Evolutionary conservation across 2,797 vertebrate genomes (phyloP), one percentile per base, ranked within the genome.

Genomic region (Ceyx erithaca): DNA sequence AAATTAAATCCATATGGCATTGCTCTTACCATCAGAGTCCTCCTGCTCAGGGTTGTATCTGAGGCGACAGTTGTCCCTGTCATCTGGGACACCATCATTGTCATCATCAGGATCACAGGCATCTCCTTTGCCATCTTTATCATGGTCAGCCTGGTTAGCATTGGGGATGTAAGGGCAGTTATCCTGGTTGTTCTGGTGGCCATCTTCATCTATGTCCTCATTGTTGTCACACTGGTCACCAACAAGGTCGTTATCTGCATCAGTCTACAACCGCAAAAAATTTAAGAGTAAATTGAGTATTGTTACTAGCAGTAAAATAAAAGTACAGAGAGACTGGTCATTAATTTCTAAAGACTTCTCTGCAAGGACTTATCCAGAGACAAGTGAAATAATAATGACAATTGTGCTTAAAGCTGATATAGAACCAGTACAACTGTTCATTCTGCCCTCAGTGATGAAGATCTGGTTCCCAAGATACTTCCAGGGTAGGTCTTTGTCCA

Each of bases 161-260:
- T 99, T 99, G 89, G 99, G 97, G 73, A 99, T 97, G 76, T 99
- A 99, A 17, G 99, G 99, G 80, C 99, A 99, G 94, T 99, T 99
- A 97, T 99, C 99, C 92, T 99, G 97, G 95, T 99, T 99, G 97
- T 99, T 99, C 97, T 99, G 99, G 97, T 99, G 98, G 8, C 99
- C 99, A 4, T 99, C 99, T 49, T 99, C 99, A 45, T 99, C 99
- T 10, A 99, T 99, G 96, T 99, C 99, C 75, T 99, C 98, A 70
- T 99, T 99, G 86, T 99, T 99, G 96, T 99, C 99, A 90, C 99
- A 99, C 89, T 99, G 98, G 89, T 99, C 99, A 76, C 99, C 99
- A 40, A 99, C 99, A 18, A 98, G 98, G 95, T 99, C 99, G 14
- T 99, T 99, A 97, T 99, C 99, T 54, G 96, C 67, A 63, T 99